Conservation (phyloP, 1,140 invertebrate species). For the Brachionus rotundiformis region DNA sequence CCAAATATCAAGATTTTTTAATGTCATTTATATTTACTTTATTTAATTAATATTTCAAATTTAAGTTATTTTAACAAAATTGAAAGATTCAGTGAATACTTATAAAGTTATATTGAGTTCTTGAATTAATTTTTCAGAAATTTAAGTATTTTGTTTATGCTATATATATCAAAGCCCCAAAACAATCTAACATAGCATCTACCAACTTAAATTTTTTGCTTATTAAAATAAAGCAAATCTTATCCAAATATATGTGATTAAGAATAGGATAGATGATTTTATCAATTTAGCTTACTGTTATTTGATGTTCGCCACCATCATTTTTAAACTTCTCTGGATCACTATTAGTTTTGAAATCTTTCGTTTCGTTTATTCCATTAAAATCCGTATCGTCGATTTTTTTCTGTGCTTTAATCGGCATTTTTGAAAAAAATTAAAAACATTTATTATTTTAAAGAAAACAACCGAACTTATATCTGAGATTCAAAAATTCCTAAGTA, state of each 20-base stretch:
- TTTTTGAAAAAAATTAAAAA: no score
- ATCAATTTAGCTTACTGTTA: constrained; percentile 35
- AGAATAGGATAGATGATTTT: neutral
- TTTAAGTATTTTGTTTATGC: neutral
- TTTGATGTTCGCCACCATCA: constrained; percentile 45
- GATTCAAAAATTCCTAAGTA: no score
- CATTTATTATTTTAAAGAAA: no score
- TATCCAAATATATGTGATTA: neutral
- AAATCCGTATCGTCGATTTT: constrained; percentile 14
- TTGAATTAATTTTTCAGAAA: neutral
- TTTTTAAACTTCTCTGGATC: neutral
- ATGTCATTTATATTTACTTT: no score
- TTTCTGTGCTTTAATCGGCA: constrained; percentile 43
- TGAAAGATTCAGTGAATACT: neutral
- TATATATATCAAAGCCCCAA: neutral
- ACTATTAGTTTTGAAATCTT: neutral
- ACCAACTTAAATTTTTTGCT: neutral
- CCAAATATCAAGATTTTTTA: no score
- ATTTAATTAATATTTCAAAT: neutral
- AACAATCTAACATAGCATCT: neutral
- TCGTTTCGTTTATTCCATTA: neutral
- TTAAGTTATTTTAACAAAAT: neutral
- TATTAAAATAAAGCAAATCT: neutral
- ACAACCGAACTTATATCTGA: no score
- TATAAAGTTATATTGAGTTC: neutral